Evolutionary conservation across 2,888 invertebrate species (phyloP).

Genomic region (Ernsta delagoae): DNA sequence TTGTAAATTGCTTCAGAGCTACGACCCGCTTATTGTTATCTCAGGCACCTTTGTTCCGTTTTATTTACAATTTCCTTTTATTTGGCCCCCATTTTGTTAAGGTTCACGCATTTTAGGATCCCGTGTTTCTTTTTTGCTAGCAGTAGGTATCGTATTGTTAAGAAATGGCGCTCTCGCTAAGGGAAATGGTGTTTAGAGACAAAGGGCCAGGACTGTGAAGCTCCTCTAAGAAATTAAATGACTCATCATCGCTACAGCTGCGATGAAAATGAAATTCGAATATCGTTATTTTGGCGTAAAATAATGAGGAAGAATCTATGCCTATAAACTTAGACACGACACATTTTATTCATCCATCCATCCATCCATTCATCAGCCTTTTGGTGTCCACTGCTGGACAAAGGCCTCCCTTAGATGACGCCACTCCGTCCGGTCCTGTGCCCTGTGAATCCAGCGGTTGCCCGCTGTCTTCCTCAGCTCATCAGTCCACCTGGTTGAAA

Average conservation of each 20-base stretch:
- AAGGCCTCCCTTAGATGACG: no score
- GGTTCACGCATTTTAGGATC: constrained; percentile 14
- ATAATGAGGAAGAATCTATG: no score
- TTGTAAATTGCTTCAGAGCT: not conserved
- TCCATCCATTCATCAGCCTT: no score
- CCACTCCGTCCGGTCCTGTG: no score
- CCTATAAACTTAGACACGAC: no score
- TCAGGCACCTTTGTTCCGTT: constrained; percentile 6
- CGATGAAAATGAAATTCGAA: not conserved
- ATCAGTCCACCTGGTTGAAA: no score
- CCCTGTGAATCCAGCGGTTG: no score
- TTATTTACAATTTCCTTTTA: constrained; percentile 22
- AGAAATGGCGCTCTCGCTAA: constrained; percentile 27
- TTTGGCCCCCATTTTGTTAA: constrained; percentile 18
- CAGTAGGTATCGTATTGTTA: constrained; percentile 26
- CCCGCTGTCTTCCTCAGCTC: no score
- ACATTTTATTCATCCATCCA: no score
- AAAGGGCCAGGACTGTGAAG: constrained; percentile 23
- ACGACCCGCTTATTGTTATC: constrained; percentile 7
- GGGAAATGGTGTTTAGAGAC: constrained; percentile 30
- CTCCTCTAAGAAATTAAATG: constrained; percentile 27
- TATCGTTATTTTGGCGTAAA: no score
- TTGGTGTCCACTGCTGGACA: no score
- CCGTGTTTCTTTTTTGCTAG: constrained; percentile 25
- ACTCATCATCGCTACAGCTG: constrained; percentile 13